Evolutionary conservation across 2,797 vertebrate genomes (phyloP), one percentile per base, ranked within the genome.

Genomic region (Champsocephalus esox): DNA sequence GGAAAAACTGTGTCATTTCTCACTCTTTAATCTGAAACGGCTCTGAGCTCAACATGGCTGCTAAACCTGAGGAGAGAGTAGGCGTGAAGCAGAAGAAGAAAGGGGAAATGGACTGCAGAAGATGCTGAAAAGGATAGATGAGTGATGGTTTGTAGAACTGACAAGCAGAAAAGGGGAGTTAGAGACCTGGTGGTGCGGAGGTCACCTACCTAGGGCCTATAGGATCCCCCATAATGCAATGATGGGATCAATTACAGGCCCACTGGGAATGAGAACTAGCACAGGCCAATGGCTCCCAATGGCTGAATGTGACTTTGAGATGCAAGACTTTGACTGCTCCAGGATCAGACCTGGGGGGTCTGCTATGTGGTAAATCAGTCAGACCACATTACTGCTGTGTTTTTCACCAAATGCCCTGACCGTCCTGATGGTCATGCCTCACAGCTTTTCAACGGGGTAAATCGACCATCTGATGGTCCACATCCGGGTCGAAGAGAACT

Each of bases 181-280:
- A 73, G 80, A 88, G 81, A 77, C 73, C 79, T 67, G 56, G 32
- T n/a, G 61, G 86, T 68, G 54, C 73, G 86, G 77, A 83, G 90
- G 89, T 88, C 84, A 88, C 69, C 75, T 90, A 94, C 88, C 92
- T 87, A 86, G 77, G 52, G 87, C 77, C 82, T 77, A 69, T 84
- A 89, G 79, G 82, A 90, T 74, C 73, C 66, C 75, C 59, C 77
- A 70, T 81, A 85, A 88, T 85, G 84, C 87, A 83, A 61, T 89
- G 92, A 93, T 90, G 78, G 88, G 92, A 93, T 95, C 88, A 94
- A 89, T 92, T 90, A 86, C 85, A 86, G 84, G 87, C 88, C 78
- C 81, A 80, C 81, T 75, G 78, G 78, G 80, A 76, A 75, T 65
- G 65, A 77, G 82, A 74, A 62, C 63, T 80, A 84, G 83, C 84